Evolutionary conservation across 1,140 invertebrate genomes (phyloP).

Genomic region (Mamestra configurata): DNA sequence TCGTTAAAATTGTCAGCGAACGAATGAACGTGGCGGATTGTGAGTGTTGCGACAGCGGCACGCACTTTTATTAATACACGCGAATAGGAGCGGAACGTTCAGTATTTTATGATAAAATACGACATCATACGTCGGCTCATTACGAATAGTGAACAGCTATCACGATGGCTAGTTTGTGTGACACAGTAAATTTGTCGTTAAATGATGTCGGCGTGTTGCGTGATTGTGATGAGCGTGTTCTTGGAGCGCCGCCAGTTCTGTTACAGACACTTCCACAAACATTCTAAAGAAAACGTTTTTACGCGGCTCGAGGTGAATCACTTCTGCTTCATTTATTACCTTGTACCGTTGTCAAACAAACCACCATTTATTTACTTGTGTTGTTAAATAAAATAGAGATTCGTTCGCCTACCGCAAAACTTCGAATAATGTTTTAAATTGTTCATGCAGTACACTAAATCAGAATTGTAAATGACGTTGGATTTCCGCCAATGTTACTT

Average conservation of each 20-base stretch:
- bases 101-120: constrained; percentile 25
- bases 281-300: constrained; percentile 65
- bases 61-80: constrained; percentile 25
- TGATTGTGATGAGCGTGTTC: constrained; percentile 76
- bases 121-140: constrained; percentile 45
- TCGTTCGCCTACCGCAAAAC: constrained; percentile 57
- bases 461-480: constrained; percentile 81
- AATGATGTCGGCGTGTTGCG: constrained; percentile 78
- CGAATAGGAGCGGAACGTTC: constrained; percentile 32
- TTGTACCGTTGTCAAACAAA: constrained; percentile 62
- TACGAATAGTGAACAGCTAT: constrained; percentile 58
- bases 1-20: constrained; percentile 65
- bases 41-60: constrained; percentile 16
- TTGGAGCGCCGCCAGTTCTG: constrained; percentile 72
- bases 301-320: constrained; percentile 64
- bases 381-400: constrained; percentile 57
- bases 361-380: constrained; percentile 50
- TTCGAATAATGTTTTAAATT: constrained; percentile 62
- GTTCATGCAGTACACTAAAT: constrained; percentile 74
- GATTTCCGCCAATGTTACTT: constrained; percentile 83
- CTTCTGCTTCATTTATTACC: constrained; percentile 65
- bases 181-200: constrained; percentile 74
- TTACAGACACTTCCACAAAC: constrained; percentile 68
- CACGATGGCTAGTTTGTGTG: constrained; percentile 63
- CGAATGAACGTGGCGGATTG: constrained; percentile 61